These are phyloP conservation scores for Linhomoeus sp. DNA, from an alignment of 2,888 invertebrate species.

Conservation along the genomic window DNA sequence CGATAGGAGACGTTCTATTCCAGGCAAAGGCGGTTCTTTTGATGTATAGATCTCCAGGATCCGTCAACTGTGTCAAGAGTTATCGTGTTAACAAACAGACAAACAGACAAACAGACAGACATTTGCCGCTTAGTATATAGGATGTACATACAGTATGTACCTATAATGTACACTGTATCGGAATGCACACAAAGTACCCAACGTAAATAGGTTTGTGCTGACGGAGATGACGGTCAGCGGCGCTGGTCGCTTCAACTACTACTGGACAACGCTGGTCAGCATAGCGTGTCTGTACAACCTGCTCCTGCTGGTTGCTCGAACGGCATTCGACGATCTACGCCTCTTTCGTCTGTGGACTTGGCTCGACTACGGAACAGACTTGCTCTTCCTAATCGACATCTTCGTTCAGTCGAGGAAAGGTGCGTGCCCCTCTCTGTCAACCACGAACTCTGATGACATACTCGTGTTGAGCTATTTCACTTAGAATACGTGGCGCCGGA, in stretches of 20 bases:
- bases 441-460: neutral
- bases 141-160: too few species aligned
- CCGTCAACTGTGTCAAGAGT: too few species aligned
- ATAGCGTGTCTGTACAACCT: constrained; percentile 72
- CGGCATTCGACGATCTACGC: constrained; percentile 76
- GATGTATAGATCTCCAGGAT: too few species aligned
- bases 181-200: too few species aligned
- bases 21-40: too few species aligned
- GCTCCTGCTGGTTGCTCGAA: constrained; percentile 65
- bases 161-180: too few species aligned
- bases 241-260: constrained; percentile 44
- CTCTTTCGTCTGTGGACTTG: constrained; percentile 11
- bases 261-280: constrained; percentile 72
- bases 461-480: neutral
- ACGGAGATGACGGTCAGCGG: too few species aligned
- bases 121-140: too few species aligned
- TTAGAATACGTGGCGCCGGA: constrained; percentile 8
- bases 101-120: too few species aligned
- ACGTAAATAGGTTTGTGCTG: too few species aligned
- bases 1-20: too few species aligned
- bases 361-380: constrained; percentile 14
- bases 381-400: constrained; percentile 18
- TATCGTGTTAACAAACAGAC: too few species aligned
- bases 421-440: neutral
- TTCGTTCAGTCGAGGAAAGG: constrained; percentile 14